phyloP scores from a whole-genome alignment of 2,888 invertebrate species.

The Lasioglossum pauxillum region DNA sequence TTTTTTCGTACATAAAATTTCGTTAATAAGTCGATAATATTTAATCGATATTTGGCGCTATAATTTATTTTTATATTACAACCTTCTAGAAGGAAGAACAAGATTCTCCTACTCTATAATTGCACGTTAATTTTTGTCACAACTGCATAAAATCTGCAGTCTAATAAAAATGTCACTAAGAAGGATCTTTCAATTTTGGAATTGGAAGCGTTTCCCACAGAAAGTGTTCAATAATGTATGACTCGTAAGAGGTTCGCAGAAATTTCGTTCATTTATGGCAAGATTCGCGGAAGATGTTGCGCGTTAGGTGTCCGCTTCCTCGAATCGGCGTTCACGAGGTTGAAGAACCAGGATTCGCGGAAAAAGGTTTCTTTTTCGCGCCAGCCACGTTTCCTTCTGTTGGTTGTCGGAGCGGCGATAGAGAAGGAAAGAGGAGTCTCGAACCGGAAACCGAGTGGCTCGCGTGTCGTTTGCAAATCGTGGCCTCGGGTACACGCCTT shows the following conservation, averaged over 20 bases:
- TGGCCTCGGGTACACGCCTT: constrained; percentile 55
- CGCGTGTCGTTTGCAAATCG: constrained; percentile 73
- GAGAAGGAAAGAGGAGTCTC: constrained; percentile 12
- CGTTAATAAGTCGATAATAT: too few relatives aligned
- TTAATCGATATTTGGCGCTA: too few relatives aligned
- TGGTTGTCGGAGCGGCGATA: background rate
- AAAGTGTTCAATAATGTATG: background rate
- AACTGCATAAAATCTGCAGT: too few relatives aligned
- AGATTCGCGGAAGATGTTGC: background rate
- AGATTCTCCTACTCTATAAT: too few relatives aligned
- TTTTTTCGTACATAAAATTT: background rate
- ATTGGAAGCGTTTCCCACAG: background rate
- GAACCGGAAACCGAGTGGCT: constrained; percentile 62
- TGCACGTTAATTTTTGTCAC: too few relatives aligned
- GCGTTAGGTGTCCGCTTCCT: background rate
- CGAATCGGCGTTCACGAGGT: background rate
- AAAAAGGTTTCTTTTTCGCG: constrained; percentile 6
- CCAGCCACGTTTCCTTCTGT: background rate
- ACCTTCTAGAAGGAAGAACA: too few relatives aligned
- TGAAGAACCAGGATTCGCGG: constrained; percentile 10
- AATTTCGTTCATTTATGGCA: background rate
- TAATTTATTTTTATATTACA: too few relatives aligned
- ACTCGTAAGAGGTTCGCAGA: background rate
- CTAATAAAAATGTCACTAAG: too few relatives aligned
- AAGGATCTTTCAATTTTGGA: background rate